These are phyloP conservation scores for Columba guinea DNA, from an alignment of 2,797 vertebrate genomes.

Conservation along the genomic window DNA sequence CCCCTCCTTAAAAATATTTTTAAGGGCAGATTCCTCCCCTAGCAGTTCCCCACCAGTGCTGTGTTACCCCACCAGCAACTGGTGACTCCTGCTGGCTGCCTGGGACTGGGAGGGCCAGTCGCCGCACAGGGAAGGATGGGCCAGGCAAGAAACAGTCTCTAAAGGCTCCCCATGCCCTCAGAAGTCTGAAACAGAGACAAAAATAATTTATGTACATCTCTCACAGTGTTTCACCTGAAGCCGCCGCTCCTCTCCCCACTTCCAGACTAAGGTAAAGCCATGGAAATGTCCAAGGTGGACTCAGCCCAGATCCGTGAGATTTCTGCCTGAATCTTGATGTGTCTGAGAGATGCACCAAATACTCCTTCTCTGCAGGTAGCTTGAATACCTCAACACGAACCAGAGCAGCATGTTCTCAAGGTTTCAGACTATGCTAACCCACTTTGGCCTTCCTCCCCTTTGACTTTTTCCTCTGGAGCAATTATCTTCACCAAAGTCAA, in stretches of 20 bases:
- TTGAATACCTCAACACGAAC: slow-evolving; percentile 54
- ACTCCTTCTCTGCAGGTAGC: slow-evolving; percentile 19
- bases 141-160: neutral
- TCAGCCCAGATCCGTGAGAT: neutral
- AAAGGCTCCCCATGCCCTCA: neutral
- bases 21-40: neutral
- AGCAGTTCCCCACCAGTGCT: neutral
- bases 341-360: slow-evolving; percentile 12
- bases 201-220: neutral
- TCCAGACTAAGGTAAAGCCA: neutral
- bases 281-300: neutral
- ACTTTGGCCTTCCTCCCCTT: slow-evolving; percentile 40
- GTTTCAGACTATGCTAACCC: slow-evolving; percentile 58
- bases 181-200: neutral
- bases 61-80: neutral
- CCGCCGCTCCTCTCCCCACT: neutral
- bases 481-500: slow-evolving; percentile 34
- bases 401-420: neutral
- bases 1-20: neutral
- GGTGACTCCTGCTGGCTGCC: neutral
- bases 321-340: neutral
- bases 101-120: neutral
- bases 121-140: neutral
- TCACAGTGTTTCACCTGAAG: neutral
- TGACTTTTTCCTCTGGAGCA: neutral